phyloP scores from a whole-genome alignment of 2,797 vertebrate genomes.

The Myripristis murdjan region DNA sequence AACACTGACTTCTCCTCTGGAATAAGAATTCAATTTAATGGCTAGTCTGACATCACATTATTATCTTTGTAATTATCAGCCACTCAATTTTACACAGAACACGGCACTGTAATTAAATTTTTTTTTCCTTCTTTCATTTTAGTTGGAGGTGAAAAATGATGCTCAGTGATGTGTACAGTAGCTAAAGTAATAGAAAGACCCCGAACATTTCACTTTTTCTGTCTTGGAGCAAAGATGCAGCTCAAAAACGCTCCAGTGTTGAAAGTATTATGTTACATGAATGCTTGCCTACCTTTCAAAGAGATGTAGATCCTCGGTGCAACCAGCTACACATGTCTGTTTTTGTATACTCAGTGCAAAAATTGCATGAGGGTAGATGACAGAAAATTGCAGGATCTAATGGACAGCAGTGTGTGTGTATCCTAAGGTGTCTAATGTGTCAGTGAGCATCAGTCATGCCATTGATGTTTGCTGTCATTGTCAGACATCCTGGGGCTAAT shows the following conservation, averaged over 20 bases:
- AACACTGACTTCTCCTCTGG: slow-evolving; percentile 49
- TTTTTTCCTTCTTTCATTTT: background rate
- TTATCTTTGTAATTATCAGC: slow-evolving; percentile 62
- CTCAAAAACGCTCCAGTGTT: background rate
- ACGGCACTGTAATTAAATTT: slow-evolving; percentile 35
- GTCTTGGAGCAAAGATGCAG: background rate
- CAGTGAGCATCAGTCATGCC: slow-evolving; percentile 48
- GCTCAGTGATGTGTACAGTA: slow-evolving; percentile 2
- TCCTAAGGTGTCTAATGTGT: slow-evolving; percentile 25
- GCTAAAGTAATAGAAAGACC: slow-evolving; percentile 2
- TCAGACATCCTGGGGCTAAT: slow-evolving; percentile 73
- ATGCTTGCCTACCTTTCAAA: background rate
- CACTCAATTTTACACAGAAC: slow-evolving; percentile 28
- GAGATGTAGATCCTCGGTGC: background rate
- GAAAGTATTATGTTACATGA: background rate
- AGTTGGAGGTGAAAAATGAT: slow-evolving; percentile 8
- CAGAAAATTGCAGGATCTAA: slow-evolving; percentile 28
- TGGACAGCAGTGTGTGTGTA: slow-evolving; percentile 41
- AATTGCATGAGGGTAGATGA: slow-evolving; percentile 3
- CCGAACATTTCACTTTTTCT: background rate
- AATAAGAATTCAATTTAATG: slow-evolving; percentile 58
- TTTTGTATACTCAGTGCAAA: background rate
- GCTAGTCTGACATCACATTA: slow-evolving; percentile 53
- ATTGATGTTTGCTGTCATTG: slow-evolving; percentile 63
- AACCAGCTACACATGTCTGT: background rate